These are phyloP conservation scores for Lapara coniferarum DNA, from an alignment of 2,888 invertebrate genomes.

Conservation along the genomic window DNA sequence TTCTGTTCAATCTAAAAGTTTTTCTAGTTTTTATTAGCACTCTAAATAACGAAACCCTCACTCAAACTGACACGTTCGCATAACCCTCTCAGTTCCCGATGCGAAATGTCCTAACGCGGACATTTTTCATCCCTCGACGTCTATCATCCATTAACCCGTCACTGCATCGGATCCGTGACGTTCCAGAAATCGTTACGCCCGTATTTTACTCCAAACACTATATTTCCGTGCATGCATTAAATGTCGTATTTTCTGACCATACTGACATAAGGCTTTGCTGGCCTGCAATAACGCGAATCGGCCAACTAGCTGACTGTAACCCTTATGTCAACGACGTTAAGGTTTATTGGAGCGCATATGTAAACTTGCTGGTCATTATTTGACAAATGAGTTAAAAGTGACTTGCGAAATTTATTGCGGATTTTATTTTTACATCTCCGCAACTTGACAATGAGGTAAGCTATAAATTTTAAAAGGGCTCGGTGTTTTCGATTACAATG, in stretches of 20 bases:
- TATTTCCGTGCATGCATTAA: constrained; percentile 62
- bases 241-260: constrained; percentile 63
- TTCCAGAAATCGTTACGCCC: constrained; percentile 41
- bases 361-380: constrained; percentile 57
- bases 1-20: not conserved
- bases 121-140: constrained; percentile 23
- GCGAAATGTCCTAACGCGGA: constrained; percentile 9
- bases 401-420: constrained; percentile 70
- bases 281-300: constrained; percentile 32
- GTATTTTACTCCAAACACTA: constrained; percentile 60
- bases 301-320: constrained; percentile 34
- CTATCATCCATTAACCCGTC: constrained; percentile 44
- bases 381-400: constrained; percentile 76
- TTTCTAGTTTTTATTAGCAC: not conserved
- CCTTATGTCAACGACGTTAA: constrained; percentile 33
- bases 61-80: constrained; percentile 27
- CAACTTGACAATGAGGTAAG: constrained; percentile 64
- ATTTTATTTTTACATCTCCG: constrained; percentile 69
- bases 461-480: constrained; percentile 67
- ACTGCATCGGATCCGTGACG: constrained; percentile 44
- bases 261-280: constrained; percentile 55
- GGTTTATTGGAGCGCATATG: constrained; percentile 28
- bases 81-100: constrained; percentile 19
- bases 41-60: constrained; percentile 5
- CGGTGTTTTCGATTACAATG: constrained; percentile 15